Base-by-base conservation (phyloP, 2,888 invertebrate species). In the Troides aeacus region DNA sequence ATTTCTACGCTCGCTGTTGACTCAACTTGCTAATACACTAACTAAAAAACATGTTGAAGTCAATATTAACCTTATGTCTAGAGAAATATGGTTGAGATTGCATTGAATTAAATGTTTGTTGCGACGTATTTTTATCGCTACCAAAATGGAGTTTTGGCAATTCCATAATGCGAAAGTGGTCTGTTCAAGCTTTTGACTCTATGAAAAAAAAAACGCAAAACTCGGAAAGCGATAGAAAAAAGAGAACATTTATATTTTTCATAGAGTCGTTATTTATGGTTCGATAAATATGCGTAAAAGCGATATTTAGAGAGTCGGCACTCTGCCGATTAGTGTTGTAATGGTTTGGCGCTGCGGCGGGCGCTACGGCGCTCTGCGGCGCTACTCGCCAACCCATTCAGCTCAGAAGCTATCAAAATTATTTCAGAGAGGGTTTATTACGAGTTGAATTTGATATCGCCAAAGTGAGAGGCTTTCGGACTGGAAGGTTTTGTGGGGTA, bases 161-260 rank as follows among this genome's bases (percentile, higher is more conserved):
- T 92, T 91, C 92, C 92, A 92, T 92, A 92, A 92, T 92, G 90
- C 89, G 89, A 91, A 92, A 92, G 92, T 91, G 92, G 92, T 91
- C 92, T 92, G 92, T 92, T 92, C 91, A 87, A 90, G 92, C 92
- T 92, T 92, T 92, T 92, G 92, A 92, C 90, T 92, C 91, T 90
- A 91, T 90, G 89, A 92, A 92, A 92, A 90, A 53, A 77, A 81
- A 89, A 88, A 89, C 85, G 86, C 87, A 84, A 87, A 88, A 87
- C 85, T 89, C 87, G 86, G 87, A 85, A 91, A 92, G 88, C 90
- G 91, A 89, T 90, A 90, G 90, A 90, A 91, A 92, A 89, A 91
- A 88, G 86, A 85, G 81, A 89, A 87, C 90, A 90, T 91, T 91
- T 91, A 91, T 90, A 90, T 91, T 91, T 92, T 92, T 89, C 91